These are phyloP conservation scores for Scomber japonicus DNA, from an alignment of 2,113 vertebrate species.

Conservation along the genomic window DNA sequence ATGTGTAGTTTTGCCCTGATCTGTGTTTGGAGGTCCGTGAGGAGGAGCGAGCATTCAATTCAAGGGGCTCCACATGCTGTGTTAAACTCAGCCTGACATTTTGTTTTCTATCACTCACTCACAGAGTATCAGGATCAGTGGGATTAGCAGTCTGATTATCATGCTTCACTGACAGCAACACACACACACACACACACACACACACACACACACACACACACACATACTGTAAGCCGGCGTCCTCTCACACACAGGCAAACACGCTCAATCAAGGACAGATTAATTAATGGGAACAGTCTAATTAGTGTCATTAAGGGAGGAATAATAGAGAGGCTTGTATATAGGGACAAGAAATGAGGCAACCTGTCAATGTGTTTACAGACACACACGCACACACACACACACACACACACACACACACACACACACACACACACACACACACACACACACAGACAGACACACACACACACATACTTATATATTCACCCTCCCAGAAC, in stretches of 20 bases:
- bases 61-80: slow-evolving; percentile 9
- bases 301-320: slow-evolving; percentile 80
- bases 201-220: slow-evolving; percentile 6
- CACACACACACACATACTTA: neutral
- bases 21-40: slow-evolving; percentile 27
- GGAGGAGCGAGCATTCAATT: neutral
- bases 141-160: slow-evolving; percentile 66
- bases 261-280: slow-evolving; percentile 76
- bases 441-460: neutral
- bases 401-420: too few species aligned
- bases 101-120: slow-evolving; percentile 55
- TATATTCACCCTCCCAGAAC: neutral
- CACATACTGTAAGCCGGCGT: slow-evolving; percentile 10
- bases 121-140: slow-evolving; percentile 35
- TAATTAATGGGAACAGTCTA: slow-evolving; percentile 84
- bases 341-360: slow-evolving; percentile 52
- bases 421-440: too few species aligned
- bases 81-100: slow-evolving; percentile 35
- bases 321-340: slow-evolving; percentile 73
- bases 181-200: slow-evolving; percentile 5
- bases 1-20: slow-evolving; percentile 6
- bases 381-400: slow-evolving; percentile 17
- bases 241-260: slow-evolving; percentile 43
- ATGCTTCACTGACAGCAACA: slow-evolving; percentile 38
- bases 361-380: slow-evolving; percentile 65